These are phyloP conservation scores for Perca fluviatilis DNA, from an alignment of 2,113 vertebrate species.

Conservation along the genomic window DNA sequence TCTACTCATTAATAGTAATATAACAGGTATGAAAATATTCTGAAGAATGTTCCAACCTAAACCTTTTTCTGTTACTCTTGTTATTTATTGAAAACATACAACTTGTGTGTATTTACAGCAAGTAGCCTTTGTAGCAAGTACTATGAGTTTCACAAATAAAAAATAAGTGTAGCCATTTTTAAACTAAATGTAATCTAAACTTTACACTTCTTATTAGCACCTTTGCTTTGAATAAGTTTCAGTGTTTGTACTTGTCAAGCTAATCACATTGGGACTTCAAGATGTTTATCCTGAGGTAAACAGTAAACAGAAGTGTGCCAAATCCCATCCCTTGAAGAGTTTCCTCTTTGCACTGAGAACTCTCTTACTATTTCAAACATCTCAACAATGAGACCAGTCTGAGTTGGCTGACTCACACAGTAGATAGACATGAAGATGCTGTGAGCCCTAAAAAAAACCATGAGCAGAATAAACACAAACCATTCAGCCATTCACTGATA, in stretches of 20 bases:
- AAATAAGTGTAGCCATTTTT: conserved; percentile 17
- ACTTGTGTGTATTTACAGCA: conserved; percentile 17
- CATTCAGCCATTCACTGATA: conserved; percentile 4
- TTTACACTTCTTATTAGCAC: conserved; percentile 15
- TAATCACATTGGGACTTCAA: not conserved
- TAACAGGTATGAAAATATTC: not conserved
- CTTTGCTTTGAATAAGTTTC: conserved; percentile 39
- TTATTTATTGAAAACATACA: conserved; percentile 30
- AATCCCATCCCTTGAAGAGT: not conserved
- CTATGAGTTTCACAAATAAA: conserved; percentile 12
- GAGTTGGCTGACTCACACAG: conserved; percentile 7
- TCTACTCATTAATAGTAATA: not conserved
- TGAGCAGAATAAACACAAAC: conserved; percentile 27
- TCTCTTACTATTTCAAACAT: not conserved
- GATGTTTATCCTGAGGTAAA: not conserved
- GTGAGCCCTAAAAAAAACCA: conserved; percentile 4
- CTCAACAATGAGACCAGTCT: conserved; percentile 6
- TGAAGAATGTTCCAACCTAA: not conserved
- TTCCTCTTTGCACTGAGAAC: conserved; percentile 14
- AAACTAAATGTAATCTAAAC: conserved; percentile 18
- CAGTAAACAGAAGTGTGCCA: not conserved
- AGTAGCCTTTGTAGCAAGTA: not conserved
- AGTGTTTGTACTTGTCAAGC: conserved; percentile 54
- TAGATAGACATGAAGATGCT: conserved; percentile 10
- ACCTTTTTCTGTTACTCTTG: conserved; percentile 5